Percentiles rank a stretch among this genome's conserved stretches.
Evolutionary conservation across 1,140 invertebrate genomes (phyloP).

Genomic region (Drosophila insularis): DNA sequence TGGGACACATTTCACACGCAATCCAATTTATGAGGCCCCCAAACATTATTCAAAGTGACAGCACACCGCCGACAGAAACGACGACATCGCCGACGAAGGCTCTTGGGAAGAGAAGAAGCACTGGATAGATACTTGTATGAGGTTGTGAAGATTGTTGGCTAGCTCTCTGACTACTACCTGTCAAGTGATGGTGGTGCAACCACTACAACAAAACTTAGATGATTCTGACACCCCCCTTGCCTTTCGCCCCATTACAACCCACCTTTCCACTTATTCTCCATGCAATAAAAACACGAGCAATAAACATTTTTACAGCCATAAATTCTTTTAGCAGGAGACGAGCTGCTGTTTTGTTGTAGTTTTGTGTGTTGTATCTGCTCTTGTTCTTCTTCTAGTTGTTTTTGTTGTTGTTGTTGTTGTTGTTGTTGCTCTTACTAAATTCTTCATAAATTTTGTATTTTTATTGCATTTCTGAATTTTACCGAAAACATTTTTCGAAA

Average conservation of each 20-base stretch:
- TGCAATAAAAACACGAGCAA: conserved; percentile 65
- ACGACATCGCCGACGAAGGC: not conserved
- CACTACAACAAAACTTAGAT: conserved; percentile 50
- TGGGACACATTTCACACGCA: conserved; percentile 50
- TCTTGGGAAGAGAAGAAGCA: not conserved
- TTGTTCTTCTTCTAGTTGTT: not conserved
- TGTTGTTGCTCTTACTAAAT: conserved; percentile 59
- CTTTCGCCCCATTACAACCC: not conserved
- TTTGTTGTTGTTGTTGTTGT: conserved; percentile 27
- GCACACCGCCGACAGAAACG: conserved; percentile 6
- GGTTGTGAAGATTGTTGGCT: not conserved
- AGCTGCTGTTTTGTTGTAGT: conserved; percentile 3
- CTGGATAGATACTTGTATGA: not conserved
- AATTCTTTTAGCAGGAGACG: conserved; percentile 56
- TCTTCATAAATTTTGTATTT: conserved; percentile 76
- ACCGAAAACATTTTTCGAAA: conserved; percentile 57
- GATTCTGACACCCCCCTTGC: conserved; percentile 4
- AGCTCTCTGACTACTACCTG: conserved; percentile 58
- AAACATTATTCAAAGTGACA: conserved; percentile 74
- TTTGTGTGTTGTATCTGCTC: conserved; percentile 2
- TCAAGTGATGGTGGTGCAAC: conserved; percentile 45
- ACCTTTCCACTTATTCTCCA: not conserved
- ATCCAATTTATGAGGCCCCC: conserved; percentile 62
- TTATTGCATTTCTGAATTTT: conserved; percentile 77
- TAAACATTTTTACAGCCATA: conserved; percentile 79